Evolutionary conservation across 1,140 invertebrate species (phyloP).

Genomic region (Archegozetes longisetosus): DNA sequence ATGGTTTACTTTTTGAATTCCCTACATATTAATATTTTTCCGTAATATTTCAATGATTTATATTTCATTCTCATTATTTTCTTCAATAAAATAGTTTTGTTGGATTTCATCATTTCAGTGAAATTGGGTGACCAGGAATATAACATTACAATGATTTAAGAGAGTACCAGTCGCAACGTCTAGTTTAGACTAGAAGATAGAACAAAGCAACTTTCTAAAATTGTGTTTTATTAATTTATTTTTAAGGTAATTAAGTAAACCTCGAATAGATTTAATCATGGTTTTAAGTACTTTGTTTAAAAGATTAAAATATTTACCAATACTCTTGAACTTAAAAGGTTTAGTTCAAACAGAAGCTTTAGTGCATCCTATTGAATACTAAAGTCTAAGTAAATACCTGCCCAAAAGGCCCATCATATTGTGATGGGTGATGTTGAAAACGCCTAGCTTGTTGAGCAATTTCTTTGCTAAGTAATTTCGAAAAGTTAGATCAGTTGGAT

Average conservation of each 20-base stretch:
- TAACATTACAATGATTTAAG: not conserved
- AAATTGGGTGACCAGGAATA: not conserved
- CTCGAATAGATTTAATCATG: too few relatives aligned
- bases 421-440: constrained; percentile 69
- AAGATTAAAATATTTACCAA: too few relatives aligned
- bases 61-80: constrained; percentile 95
- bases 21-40: too few relatives aligned
- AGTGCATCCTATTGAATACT: too few relatives aligned
- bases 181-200: constrained; percentile 46
- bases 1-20: too few relatives aligned
- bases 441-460: constrained; percentile 62
- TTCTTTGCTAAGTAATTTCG: constrained; percentile 55
- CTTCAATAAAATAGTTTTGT: too few relatives aligned
- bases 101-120: too few relatives aligned
- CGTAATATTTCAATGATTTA: constrained; percentile 61
- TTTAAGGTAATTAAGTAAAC: too few relatives aligned
- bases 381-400: not conserved
- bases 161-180: too few relatives aligned
- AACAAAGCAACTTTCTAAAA: constrained; percentile 59
- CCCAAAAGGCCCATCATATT: constrained; percentile 72
- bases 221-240: constrained; percentile 64
- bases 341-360: too few relatives aligned
- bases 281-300: too few relatives aligned
- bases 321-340: too few relatives aligned
- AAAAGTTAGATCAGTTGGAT: constrained; percentile 59